Evolutionary conservation across 2,113 vertebrate genomes (phyloP), one percentile per base, ranked within the genome.

Genomic region (Periophthalmus modestus): DNA sequence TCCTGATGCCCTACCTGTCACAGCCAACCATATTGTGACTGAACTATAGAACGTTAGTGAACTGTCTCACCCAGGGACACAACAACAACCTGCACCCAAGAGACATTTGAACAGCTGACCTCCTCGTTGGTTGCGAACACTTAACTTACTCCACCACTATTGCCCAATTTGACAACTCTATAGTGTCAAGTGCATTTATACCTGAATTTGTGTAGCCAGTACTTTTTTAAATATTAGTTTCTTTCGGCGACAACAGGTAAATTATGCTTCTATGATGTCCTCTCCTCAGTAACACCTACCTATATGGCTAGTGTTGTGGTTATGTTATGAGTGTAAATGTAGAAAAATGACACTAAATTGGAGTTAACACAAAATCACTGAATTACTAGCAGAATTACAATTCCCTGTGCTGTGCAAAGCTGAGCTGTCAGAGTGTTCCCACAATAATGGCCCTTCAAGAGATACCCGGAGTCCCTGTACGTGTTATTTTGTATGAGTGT

Each of bases 341-440:
- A 61, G 36, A 24, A 61, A 71, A 59, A 16, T 21, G 24, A n/a
- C 58, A 28, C 66, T 46, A 47, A 66, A 67, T 48, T 48, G 66
- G n/a, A 67, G 43, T 67, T 67, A 4, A 67, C 43, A 67, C 43
- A 67, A 55, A 67, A 21, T 67, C 43, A 9, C 39, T 48, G 66
- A 67, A 67, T 67, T 48, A 14, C 43, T 67, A 48, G 48, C 48
- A 43, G n/a, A 14, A 67, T 23, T 48, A 24, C 15, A 47, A 67
- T 67, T 48, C 12, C 46, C 43, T 14, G 12, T 28, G 36, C 46
- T 67, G 66, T 24, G 66, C 46, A n/a, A 23, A 21, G 43, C 66
- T 21, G 66, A 67, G 66, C 43, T 67, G 66, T 67, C 66, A 67
- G n/a, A 23, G 43, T 47, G 46, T 67, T 65, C 62, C 62, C 16